Evolutionary conservation across 2,797 vertebrate genomes (phyloP), one percentile per base, ranked within the genome.

Genomic region (Karalla daura): DNA sequence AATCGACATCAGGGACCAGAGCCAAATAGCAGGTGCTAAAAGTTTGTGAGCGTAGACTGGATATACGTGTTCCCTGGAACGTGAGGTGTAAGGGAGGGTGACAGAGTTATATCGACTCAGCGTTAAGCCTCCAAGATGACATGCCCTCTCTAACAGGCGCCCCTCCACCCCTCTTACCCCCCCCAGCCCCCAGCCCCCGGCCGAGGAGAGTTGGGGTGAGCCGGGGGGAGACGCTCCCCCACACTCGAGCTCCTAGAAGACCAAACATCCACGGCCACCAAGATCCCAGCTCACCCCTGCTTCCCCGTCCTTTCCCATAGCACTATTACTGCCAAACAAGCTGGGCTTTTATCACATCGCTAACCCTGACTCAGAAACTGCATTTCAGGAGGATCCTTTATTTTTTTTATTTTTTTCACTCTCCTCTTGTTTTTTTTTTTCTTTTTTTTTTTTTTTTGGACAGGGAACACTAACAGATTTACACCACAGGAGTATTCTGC

Each of bases 281-380:
- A 77, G 63, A 51, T 44, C 80, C 61, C 68, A 27, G 61, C 70
- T 70, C 70, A 68, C 70, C 89, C 70, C 61, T 76, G 78, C 11
- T 75, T 52, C 76, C 46, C 70, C 32, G 50, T 85, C 81, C 80
- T 72, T 80, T 86, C 83, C 88, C 83, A 84, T 41, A 85, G 86
- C 86, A 82, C 91, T 86, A 78, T 93, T 94, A 92, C 79, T 88
- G 90, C 90, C 90, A 88, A 94, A 92, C 94, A 93, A 92, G 94
- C 91, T 92, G 92, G 92, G 95, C 92, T 95, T 95, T 94, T 96
- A 95, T 94, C 95, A 94, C 95, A 85, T 94, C 85, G 93, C 92
- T 93, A 93, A 94, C 88, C 92, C 63, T 93, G 93, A 98, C 95
- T 96, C 94, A 95, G 93, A 93, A 95, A 94, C 88, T 93, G 91